A percentile compares a stretch with the other conserved stretches of the same genome.
phyloP scores from a whole-genome alignment of 2,888 invertebrate species.

The Microplitis manilae region DNA sequence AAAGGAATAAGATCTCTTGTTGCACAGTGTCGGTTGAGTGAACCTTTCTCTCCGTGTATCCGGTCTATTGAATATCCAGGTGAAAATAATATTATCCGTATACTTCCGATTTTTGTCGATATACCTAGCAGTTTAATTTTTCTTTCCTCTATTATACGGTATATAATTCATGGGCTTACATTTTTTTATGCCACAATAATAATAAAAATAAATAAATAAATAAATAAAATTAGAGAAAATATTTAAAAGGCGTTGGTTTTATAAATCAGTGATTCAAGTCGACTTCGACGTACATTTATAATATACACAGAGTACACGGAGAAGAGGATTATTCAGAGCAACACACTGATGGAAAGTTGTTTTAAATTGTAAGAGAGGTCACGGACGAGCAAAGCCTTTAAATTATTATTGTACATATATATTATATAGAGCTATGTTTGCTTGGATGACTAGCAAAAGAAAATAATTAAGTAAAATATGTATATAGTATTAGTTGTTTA shows the following conservation, averaged over 20 bases:
- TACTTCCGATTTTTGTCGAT: neutral
- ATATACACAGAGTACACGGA: neutral
- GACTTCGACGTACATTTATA: neutral
- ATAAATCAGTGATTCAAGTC: neutral
- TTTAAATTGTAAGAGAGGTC: conserved; percentile 6
- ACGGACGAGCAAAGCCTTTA: neutral
- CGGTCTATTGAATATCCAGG: conserved; percentile 51
- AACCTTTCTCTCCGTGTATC: conserved; percentile 48
- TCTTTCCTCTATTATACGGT: conserved; percentile 19
- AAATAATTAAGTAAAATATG: too few relatives aligned
- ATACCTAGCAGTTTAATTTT: conserved; percentile 45
- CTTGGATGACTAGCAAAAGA: too few relatives aligned
- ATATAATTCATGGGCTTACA: neutral
- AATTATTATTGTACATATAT: neutral
- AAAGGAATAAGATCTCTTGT: neutral
- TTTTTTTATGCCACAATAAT: neutral
- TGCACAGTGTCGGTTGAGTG: conserved; percentile 3
- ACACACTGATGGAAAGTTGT: neutral
- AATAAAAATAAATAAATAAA: neutral
- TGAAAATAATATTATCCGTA: conserved; percentile 44
- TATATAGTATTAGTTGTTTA: too few relatives aligned
- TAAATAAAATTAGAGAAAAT: neutral
- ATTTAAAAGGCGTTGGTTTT: conserved; percentile 3
- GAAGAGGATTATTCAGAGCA: conserved; percentile 1
- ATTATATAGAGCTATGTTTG: neutral